A percentile compares a stretch with the other conserved stretches of the same genome.
Evolutionary conservation across 2,113 vertebrate species (phyloP).

Genomic region (Myanophis thanlyinensis): DNA sequence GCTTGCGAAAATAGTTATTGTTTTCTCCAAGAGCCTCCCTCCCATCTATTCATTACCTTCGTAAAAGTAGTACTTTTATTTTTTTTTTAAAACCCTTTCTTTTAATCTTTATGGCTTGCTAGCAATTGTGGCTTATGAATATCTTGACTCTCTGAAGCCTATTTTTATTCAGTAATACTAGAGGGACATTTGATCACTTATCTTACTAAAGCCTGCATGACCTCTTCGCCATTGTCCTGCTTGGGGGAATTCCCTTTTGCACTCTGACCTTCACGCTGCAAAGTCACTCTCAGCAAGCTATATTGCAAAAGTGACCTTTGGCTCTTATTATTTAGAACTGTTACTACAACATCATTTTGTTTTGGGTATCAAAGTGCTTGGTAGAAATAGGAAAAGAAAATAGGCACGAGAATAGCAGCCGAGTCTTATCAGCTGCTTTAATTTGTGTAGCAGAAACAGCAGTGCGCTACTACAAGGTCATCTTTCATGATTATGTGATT

Average conservation of each 20-base stretch:
- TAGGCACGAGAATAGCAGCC: not conserved
- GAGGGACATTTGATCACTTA: not conserved
- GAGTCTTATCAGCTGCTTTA: not conserved
- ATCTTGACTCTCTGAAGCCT: not conserved
- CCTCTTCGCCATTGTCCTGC: not conserved
- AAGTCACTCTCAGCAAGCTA: conserved; percentile 7
- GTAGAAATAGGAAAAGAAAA: not conserved
- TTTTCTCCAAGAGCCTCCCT: not conserved
- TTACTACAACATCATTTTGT: not conserved
- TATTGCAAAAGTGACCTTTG: not conserved
- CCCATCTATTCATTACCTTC: accelerated
- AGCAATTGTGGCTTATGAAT: not conserved
- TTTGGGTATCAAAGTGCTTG: not conserved
- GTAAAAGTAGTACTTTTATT: not conserved
- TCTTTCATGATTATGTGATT: not conserved
- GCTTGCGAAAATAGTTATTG: not conserved
- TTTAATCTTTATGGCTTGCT: not conserved
- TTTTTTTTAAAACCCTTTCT: not conserved
- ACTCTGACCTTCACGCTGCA: not conserved
- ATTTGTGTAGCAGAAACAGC: not conserved
- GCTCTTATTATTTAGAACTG: not conserved
- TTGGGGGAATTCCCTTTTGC: not conserved
- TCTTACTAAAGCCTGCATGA: not conserved
- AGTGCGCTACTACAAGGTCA: not conserved
- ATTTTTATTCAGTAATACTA: conserved; percentile 5